These are phyloP conservation scores for Myxocyprinus asiaticus DNA, from an alignment of 2,113 vertebrate genomes.

Conservation along the genomic window DNA sequence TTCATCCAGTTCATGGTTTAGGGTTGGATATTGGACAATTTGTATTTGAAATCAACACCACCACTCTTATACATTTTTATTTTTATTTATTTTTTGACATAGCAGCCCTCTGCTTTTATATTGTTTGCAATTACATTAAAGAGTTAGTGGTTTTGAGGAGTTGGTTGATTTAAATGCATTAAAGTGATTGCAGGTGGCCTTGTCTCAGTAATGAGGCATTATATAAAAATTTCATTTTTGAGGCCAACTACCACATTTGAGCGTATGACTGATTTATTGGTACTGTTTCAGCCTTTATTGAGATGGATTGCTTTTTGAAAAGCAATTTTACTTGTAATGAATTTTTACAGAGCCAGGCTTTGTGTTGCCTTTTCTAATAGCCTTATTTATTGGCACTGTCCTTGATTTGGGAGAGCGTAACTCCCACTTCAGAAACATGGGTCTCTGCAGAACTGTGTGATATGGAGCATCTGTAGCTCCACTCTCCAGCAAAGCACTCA, in stretches of 20 bases:
- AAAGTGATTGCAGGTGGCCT: neutral
- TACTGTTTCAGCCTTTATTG: neutral
- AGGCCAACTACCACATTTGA: too few relatives aligned
- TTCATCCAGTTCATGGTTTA: neutral
- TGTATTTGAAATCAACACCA: too few relatives aligned
- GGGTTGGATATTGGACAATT: neutral
- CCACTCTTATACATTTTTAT: too few relatives aligned
- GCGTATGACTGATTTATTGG: neutral
- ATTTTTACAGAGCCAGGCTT: neutral
- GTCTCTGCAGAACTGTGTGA: neutral
- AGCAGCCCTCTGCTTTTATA: too few relatives aligned
- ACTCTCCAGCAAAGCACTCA: neutral
- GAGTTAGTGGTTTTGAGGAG: too few relatives aligned
- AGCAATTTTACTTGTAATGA: neutral
- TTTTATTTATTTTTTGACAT: too few relatives aligned
- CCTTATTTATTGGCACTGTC: conserved; percentile 25
- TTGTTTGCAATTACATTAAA: too few relatives aligned
- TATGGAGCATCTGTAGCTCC: conserved; percentile 24
- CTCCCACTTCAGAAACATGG: neutral
- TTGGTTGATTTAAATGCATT: too few relatives aligned
- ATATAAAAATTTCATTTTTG: neutral
- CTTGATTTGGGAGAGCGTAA: neutral
- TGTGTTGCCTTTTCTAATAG: neutral
- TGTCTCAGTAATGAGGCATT: neutral
- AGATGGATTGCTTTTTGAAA: neutral